These are phyloP conservation scores for Sebastes miniatus DNA, from an alignment of 2,797 vertebrate genomes.

Conservation along the genomic window DNA sequence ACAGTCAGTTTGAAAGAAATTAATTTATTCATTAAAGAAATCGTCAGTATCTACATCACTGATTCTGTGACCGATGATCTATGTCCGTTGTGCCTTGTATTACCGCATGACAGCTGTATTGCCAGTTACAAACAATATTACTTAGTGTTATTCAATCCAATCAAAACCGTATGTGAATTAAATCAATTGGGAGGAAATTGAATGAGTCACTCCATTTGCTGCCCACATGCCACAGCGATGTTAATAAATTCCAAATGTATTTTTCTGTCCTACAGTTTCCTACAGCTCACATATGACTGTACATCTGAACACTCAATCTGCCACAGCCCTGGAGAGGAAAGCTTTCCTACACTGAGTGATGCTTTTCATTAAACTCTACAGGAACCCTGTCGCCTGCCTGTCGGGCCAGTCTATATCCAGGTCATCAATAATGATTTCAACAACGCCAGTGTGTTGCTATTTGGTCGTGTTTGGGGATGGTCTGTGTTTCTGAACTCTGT, in stretches of 20 bases:
- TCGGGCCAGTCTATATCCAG: constrained; percentile 58
- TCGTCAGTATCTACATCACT: not conserved
- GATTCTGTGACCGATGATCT: not conserved
- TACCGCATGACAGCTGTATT: constrained; percentile 47
- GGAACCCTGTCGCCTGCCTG: constrained; percentile 67
- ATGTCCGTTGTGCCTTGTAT: not conserved
- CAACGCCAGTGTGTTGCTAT: constrained; percentile 37
- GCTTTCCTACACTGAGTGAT: constrained; percentile 51
- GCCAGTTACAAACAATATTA: constrained; percentile 59
- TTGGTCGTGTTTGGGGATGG: constrained; percentile 17
- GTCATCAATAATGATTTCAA: constrained; percentile 59
- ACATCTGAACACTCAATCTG: constrained; percentile 45
- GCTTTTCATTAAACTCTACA: constrained; percentile 72
- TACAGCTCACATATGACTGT: constrained; percentile 25
- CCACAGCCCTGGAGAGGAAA: constrained; percentile 44
- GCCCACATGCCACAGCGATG: constrained; percentile 67
- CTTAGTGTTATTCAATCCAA: constrained; percentile 62
- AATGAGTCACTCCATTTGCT: constrained; percentile 76
- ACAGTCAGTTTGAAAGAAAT: not conserved
- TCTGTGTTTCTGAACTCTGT: constrained; percentile 1
- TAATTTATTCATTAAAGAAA: not conserved
- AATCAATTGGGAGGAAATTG: constrained; percentile 65
- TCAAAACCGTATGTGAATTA: constrained; percentile 60
- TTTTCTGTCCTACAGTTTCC: constrained; percentile 26
- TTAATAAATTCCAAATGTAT: constrained; percentile 74